Conservation (phyloP, 2,113 vertebrate genomes). For the Aptenodytes patagonicus region DNA sequence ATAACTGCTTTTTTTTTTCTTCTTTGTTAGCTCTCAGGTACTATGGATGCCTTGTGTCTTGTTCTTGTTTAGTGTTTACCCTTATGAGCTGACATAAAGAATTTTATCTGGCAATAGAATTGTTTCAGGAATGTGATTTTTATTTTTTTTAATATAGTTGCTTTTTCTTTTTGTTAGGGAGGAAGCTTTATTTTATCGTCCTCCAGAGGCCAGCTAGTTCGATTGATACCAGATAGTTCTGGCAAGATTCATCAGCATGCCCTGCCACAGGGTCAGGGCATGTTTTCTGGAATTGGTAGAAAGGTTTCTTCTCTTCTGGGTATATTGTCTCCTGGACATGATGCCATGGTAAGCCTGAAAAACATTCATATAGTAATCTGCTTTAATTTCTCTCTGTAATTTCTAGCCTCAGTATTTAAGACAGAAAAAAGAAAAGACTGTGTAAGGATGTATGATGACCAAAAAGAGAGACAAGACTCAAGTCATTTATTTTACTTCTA, state of each 20-base stretch:
- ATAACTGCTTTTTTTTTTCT: neutral
- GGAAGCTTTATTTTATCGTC: conserved; percentile 89
- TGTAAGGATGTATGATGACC: neutral
- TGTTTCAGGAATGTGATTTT: neutral
- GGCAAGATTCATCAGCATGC: conserved; percentile 84
- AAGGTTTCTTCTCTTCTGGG: conserved; percentile 92
- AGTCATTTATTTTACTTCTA: neutral
- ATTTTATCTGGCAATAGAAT: neutral
- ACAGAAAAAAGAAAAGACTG: neutral
- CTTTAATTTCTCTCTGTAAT: neutral
- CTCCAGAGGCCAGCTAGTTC: conserved; percentile 77
- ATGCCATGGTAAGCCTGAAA: conserved; percentile 80
- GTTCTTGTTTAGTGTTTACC: neutral
- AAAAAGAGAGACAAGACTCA: neutral
- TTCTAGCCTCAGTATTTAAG: neutral
- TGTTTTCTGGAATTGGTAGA: conserved; percentile 93
- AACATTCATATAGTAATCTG: neutral
- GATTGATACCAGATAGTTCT: conserved; percentile 76
- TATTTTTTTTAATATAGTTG: neutral
- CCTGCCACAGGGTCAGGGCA: conserved; percentile 87
- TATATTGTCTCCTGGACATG: conserved; percentile 84
- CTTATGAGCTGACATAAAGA: neutral
- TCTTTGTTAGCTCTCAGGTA: neutral
- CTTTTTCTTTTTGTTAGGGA: conserved; percentile 72
- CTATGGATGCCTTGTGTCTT: neutral